Percentiles rank a stretch among this genome's conserved stretches.
Evolutionary conservation across 1,140 invertebrate genomes (phyloP).

Genomic region (Tetraneura akinire): DNA sequence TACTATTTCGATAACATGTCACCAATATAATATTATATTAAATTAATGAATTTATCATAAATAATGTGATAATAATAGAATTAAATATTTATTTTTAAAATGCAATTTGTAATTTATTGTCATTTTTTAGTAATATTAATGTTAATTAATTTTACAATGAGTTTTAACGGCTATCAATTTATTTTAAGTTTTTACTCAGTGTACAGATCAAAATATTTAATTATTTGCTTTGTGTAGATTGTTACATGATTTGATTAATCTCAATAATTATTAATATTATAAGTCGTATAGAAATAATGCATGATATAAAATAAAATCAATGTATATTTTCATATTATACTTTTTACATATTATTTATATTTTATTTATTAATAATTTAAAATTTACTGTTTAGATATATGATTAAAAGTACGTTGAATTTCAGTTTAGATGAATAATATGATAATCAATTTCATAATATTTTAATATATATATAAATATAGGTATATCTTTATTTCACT

Average conservation of each 20-base stretch:
- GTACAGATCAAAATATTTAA: background rate
- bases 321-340: no score
- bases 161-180: background rate
- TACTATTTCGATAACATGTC: background rate
- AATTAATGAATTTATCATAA: background rate
- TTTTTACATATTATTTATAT: no score
- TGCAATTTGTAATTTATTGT: background rate
- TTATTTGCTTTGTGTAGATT: background rate
- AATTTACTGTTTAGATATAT: no score
- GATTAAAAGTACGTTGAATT: no score
- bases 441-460: no score
- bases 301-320: no score
- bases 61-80: conserved; percentile 8
- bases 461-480: no score
- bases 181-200: conserved; percentile 25
- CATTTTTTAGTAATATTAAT: conserved; percentile 1
- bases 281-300: no score
- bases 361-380: no score
- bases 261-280: conserved; percentile 32
- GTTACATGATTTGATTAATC: conserved; percentile 21
- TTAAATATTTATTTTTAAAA: conserved; percentile 3
- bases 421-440: no score
- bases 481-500: no score
- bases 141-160: background rate
- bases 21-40: background rate